Base-by-base conservation (phyloP, 1,140 invertebrate species). In the Lordiphosa collinella region DNA sequence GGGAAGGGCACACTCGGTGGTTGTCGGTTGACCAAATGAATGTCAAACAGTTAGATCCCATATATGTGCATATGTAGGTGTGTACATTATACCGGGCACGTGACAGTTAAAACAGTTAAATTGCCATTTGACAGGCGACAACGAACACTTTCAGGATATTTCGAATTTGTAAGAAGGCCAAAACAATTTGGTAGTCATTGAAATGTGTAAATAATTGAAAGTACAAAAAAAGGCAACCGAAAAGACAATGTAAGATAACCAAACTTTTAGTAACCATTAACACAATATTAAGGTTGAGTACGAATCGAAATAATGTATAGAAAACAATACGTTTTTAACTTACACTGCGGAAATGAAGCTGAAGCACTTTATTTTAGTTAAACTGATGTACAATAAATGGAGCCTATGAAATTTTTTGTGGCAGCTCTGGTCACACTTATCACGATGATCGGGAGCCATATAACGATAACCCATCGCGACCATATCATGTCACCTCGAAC, bases 11-110 rank as follows among this genome's bases (percentile, higher is more conserved):
- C 4, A 43, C 7, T 35, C 14, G 41, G 18, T 7, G 25, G n/a
- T 22, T 36, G 76, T 46, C 35, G 57, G 49, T 75, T 71, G 75
- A 67, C 76, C 75, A 80, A 80, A 80, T 80, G 75, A 80, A 82
- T 80, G 75, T 53, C 70, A 80, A 80, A 66, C 76, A 82, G 71
- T 55, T 46, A 43, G 50, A 44, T 78, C 72, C n/a, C 57, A 66
- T 46, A 40, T n/a, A n/a, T n/a, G n/a, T 67, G 46, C 29, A 66
- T 57, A 35, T 2, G 13, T 32, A 10, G n/a, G 9, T 47, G 8
- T 40, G 44, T 40, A 47, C 51, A 66, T 66, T 58, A 51, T 66
- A 62, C 52, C 44, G 41, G 71, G 60, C 73, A 71, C 67, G 73
- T 78, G 73, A 36, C 57, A 29, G 44, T 59, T 34, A 70, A 68